Evolutionary conservation across 1,140 invertebrate genomes (phyloP).

Genomic region (Pseudomyrmex dendroicus): DNA sequence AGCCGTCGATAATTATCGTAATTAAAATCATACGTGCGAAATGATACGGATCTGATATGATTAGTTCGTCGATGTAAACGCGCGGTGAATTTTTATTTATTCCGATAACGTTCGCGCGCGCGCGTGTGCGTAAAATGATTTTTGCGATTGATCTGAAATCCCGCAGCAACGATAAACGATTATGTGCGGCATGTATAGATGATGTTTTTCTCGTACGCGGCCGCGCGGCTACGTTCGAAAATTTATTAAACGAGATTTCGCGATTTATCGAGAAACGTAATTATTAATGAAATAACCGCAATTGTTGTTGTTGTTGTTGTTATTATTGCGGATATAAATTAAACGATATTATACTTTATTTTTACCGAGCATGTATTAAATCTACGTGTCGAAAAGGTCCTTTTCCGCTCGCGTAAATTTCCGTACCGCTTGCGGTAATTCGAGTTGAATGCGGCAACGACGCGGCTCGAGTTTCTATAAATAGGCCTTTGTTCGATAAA

Average conservation of each 20-base stretch:
- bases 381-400: background rate
- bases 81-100: constrained; percentile 42
- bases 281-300: constrained; percentile 23
- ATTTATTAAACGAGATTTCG: constrained; percentile 6
- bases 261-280: constrained; percentile 23
- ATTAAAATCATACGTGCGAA: constrained; percentile 60
- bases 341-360: background rate
- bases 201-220: background rate
- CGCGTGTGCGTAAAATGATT: background rate
- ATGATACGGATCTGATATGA: constrained; percentile 53
- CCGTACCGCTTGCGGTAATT: constrained; percentile 11
- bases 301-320: constrained; percentile 1
- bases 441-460: constrained; percentile 3
- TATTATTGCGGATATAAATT: constrained; percentile 13
- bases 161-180: background rate
- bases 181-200: no score
- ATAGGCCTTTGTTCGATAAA: constrained; percentile 42
- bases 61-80: constrained; percentile 48
- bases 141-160: constrained; percentile 20
- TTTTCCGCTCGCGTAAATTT: constrained; percentile 1
- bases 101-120: background rate
- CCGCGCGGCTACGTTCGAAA: background rate
- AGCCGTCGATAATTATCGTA: constrained; percentile 55
- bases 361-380: background rate
- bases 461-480: constrained; percentile 42